Evolutionary conservation across 2,888 invertebrate species (phyloP).

Genomic region (Cantharis rufa): DNA sequence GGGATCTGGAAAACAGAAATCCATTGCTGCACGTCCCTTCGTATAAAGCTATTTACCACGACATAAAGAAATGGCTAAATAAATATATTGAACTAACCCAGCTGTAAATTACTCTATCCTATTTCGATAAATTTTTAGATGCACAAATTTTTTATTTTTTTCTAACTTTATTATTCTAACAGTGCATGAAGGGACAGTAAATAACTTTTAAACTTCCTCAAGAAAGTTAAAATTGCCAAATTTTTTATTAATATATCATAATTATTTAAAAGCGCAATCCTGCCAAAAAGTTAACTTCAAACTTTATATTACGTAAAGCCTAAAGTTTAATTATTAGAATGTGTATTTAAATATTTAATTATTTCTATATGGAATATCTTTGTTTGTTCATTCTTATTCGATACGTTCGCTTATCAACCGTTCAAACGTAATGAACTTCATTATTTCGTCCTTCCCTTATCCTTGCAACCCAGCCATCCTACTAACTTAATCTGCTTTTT

Average conservation of each 20-base stretch:
- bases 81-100: conserved; percentile 18
- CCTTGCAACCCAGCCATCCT: neutral
- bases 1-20: conserved; percentile 25
- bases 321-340: neutral
- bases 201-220: neutral
- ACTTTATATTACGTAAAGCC: neutral
- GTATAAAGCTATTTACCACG: conserved; percentile 18
- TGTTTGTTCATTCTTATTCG: neutral
- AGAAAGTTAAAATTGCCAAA: neutral
- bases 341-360: neutral
- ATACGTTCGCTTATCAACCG: no score
- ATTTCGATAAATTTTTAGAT: neutral
- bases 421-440: neutral
- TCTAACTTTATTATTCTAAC: neutral
- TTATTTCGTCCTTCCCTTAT: neutral
- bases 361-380: neutral
- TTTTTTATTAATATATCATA: neutral
- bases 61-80: conserved; percentile 19
- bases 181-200: neutral
- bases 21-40: conserved; percentile 18
- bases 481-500: neutral
- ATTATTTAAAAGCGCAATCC: neutral
- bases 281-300: neutral
- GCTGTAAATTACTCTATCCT: conserved; percentile 16
- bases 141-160: neutral